Evolutionary conservation across 2,797 vertebrate genomes (phyloP).

Genomic region (Vultur gryphus): DNA sequence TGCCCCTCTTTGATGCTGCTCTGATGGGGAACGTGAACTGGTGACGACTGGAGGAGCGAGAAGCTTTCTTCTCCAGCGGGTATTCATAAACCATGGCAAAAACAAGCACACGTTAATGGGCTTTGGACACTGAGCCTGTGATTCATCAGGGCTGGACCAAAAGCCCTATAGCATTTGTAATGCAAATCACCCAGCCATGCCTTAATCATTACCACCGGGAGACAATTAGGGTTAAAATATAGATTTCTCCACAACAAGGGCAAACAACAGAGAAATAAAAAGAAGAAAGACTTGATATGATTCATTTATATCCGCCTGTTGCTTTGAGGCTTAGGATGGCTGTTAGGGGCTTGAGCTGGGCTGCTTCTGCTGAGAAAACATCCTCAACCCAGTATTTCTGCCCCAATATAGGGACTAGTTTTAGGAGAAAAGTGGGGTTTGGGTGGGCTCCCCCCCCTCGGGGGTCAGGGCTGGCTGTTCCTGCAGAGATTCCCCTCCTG

Average conservation of each 20-base stretch:
- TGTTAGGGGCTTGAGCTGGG: neutral
- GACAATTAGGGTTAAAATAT: slow-evolving; percentile 76
- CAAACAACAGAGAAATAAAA: slow-evolving; percentile 55
- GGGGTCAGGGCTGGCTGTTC: neutral
- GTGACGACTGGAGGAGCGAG: neutral
- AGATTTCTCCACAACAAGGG: slow-evolving; percentile 64
- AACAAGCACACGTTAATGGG: slow-evolving; percentile 22
- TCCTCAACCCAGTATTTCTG: neutral
- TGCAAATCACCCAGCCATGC: slow-evolving; percentile 69
- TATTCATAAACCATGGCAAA: neutral
- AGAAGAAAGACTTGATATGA: slow-evolving; percentile 19
- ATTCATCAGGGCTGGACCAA: slow-evolving; percentile 20
- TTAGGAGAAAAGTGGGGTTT: neutral
- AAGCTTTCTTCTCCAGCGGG: neutral
- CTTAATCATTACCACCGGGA: slow-evolving; percentile 73
- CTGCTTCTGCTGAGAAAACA: neutral
- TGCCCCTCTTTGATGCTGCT: neutral
- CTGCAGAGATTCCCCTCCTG: neutral
- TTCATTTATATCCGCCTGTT: slow-evolving; percentile 25
- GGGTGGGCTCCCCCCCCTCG: fast-evolving
- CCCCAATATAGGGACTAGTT: neutral
- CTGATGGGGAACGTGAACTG: neutral
- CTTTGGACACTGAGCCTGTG: neutral
- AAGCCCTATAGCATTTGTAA: slow-evolving; percentile 62
- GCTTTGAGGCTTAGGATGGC: neutral